phyloP scores from a whole-genome alignment of 1,140 invertebrate genomes.

The Microplitis demolitor region DNA sequence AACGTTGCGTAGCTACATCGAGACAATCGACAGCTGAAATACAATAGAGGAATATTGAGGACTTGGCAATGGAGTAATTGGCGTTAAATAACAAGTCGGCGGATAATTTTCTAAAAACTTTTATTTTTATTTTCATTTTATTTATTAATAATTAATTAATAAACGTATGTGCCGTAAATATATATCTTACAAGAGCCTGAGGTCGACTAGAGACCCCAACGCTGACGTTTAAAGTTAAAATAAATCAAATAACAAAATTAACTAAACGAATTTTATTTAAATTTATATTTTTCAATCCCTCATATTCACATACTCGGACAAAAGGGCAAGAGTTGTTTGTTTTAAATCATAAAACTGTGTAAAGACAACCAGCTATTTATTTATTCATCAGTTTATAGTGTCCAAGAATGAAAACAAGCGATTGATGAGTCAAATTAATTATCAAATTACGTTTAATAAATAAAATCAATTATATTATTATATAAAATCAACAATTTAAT shows the following conservation, averaged over 20 bases:
- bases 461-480: neutral
- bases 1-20: neutral
- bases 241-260: constrained; percentile 63
- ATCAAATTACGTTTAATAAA: neutral
- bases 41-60: neutral
- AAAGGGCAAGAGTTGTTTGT: too few species aligned
- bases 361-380: neutral
- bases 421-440: too few species aligned
- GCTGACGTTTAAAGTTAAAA: constrained; percentile 52
- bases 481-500: too few species aligned
- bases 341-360: too few species aligned
- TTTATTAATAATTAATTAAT: constrained; percentile 57
- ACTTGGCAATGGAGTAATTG: neutral
- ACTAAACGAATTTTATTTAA: constrained; percentile 50
- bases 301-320: neutral
- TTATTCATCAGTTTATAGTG: too few species aligned
- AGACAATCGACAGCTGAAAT: neutral
- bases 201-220: constrained; percentile 42
- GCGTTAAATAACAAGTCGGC: too few species aligned
- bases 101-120: constrained; percentile 56
- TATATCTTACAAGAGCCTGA: constrained; percentile 59
- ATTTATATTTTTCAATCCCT: constrained; percentile 37
- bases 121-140: constrained; percentile 38
- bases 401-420: too few species aligned
- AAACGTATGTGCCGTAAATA: constrained; percentile 54